Percentiles rank a stretch among this genome's conserved stretches.
phyloP scores from a whole-genome alignment of 2,113 vertebrate genomes.

The Microtus ochrogaster region DNA sequence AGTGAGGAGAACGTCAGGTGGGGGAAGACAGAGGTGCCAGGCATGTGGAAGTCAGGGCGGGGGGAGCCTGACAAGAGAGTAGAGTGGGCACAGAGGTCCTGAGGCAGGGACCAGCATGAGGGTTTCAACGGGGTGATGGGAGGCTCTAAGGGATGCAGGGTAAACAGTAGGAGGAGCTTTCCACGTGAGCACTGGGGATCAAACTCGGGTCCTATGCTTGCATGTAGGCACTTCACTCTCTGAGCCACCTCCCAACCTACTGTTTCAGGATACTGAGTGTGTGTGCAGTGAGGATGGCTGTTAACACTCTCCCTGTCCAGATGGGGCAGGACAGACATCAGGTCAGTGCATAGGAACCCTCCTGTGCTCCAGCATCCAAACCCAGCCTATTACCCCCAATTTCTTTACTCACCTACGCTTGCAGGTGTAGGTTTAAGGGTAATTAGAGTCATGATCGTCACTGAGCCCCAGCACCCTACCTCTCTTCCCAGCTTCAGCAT shows the following conservation, averaged over 20 bases:
- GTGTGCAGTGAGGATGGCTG: neutral
- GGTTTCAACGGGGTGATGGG: neutral
- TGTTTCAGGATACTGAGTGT: too few relatives aligned
- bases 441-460: accelerated
- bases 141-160: neutral
- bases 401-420: neutral
- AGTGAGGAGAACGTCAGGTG: neutral
- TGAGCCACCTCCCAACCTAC: neutral
- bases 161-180: too few relatives aligned
- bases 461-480: neutral
- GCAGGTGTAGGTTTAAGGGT: neutral
- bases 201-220: neutral
- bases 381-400: neutral
- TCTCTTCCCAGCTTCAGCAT: neutral
- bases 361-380: neutral
- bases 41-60: neutral
- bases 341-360: neutral
- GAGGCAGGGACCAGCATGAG: neutral
- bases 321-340: accelerated
- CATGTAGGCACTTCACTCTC: neutral
- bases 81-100: slow-evolving; percentile 5
- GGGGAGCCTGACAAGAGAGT: neutral
- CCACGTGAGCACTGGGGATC: neutral
- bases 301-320: neutral
- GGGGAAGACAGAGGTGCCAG: neutral